Conservation (phyloP, 2,888 invertebrate species). For the Caenorhabditis sp. region DNA sequence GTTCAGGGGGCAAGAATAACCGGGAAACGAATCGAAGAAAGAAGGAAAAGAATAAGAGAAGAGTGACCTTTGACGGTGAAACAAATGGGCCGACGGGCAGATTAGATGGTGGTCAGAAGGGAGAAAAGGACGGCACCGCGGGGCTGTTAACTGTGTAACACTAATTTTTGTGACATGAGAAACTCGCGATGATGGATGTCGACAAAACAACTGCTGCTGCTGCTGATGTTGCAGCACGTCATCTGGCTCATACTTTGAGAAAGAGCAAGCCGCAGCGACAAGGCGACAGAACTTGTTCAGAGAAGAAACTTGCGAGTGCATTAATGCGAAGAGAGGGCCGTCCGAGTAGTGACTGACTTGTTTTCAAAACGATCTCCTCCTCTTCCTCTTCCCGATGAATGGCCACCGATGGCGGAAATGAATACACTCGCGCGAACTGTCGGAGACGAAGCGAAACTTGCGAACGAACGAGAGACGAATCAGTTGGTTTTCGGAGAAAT, state of each 20-base stretch:
- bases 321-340: slow-evolving; percentile 8
- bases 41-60: slow-evolving; percentile 29
- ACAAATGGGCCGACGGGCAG: slow-evolving; percentile 38
- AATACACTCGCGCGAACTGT: slow-evolving; percentile 36
- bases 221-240: no score
- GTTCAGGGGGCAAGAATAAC: slow-evolving; percentile 39
- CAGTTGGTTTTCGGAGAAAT: slow-evolving; percentile 29
- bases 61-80: slow-evolving; percentile 54
- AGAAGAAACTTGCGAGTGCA: not conserved
- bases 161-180: slow-evolving; percentile 54
- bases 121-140: slow-evolving; percentile 20
- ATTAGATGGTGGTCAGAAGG: slow-evolving; percentile 50
- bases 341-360: slow-evolving; percentile 18
- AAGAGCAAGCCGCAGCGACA: not conserved
- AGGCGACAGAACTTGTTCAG: not conserved
- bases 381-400: not conserved
- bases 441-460: slow-evolving; percentile 19
- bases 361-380: slow-evolving; percentile 38
- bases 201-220: slow-evolving; percentile 57
- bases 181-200: slow-evolving; percentile 46
- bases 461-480: slow-evolving; percentile 25
- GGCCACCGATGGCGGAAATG: slow-evolving; percentile 32
- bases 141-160: slow-evolving; percentile 12
- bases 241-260: not conserved
- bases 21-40: slow-evolving; percentile 17